phyloP scores from a whole-genome alignment of 64 coral and sea anemone genomes.

The Montipora capricornis region DNA sequence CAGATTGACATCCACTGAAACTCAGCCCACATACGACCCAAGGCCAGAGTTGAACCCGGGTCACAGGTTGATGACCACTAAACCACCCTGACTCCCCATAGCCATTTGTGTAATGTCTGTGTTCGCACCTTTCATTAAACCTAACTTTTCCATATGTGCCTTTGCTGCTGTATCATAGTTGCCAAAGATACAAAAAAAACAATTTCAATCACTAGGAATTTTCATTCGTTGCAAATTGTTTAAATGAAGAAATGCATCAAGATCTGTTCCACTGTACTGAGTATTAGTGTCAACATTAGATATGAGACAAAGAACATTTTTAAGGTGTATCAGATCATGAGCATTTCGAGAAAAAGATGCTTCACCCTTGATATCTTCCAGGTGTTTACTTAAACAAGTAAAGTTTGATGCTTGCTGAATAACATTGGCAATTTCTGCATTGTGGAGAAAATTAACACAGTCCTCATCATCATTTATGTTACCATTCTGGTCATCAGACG shows the following conservation, averaged over 20 bases:
- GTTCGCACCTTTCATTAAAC: not conserved
- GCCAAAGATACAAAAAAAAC: not conserved
- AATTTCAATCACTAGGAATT: not conserved
- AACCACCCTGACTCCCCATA: no score
- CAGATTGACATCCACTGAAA: no score
- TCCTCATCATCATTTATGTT: slow-evolving; percentile 29
- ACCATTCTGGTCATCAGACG: not conserved
- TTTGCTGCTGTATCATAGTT: not conserved
- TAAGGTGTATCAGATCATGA: slow-evolving; percentile 38
- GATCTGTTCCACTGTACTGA: not conserved
- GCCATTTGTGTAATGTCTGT: not conserved
- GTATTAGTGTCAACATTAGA: slow-evolving; percentile 12
- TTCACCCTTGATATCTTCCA: slow-evolving; percentile 48
- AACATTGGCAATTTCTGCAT: slow-evolving; percentile 33
- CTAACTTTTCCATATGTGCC: not conserved
- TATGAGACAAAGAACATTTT: slow-evolving; percentile 49
- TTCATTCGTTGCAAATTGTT: not conserved
- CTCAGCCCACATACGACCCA: no score
- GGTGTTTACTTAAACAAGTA: slow-evolving; percentile 31
- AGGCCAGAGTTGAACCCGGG: no score
- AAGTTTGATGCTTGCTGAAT: slow-evolving; percentile 60
- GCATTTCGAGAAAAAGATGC: not conserved
- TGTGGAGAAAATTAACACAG: not conserved
- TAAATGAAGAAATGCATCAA: not conserved
- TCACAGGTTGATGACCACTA: no score